Percentiles rank a stretch among this genome's conserved stretches.
Conservation (phyloP, 2,888 invertebrate genomes). For the Drosophila maculinotata region DNA sequence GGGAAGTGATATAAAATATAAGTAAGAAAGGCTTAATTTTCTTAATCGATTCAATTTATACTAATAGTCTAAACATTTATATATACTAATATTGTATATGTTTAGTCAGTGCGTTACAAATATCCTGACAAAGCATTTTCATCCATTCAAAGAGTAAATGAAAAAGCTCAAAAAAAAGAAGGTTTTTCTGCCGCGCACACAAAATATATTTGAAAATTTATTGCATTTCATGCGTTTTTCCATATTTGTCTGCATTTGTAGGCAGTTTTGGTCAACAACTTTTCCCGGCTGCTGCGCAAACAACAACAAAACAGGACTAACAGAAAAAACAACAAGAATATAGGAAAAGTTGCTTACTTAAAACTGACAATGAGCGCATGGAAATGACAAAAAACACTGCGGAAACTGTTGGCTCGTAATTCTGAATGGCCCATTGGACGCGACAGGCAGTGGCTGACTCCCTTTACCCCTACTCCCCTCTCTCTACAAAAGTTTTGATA, state of each 20-base stretch:
- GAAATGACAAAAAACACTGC: conserved; percentile 78
- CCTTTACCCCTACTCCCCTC: conserved; percentile 1
- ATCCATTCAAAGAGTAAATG: conserved; percentile 9
- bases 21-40: not conserved
- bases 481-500: conserved; percentile 56
- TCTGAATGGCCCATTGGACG: conserved; percentile 73
- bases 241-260: conserved; percentile 76
- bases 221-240: conserved; percentile 75
- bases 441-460: conserved; percentile 52
- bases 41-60: not conserved
- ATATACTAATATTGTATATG: not conserved
- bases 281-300: conserved; percentile 56
- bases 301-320: conserved; percentile 34
- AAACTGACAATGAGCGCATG: conserved; percentile 79
- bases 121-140: not conserved
- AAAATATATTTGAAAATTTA: conserved; percentile 78
- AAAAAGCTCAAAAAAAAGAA: conserved; percentile 15
- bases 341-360: conserved; percentile 74
- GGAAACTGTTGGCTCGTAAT: conserved; percentile 78
- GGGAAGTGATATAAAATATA: too few relatives aligned
- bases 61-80: not conserved
- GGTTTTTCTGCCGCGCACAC: conserved; percentile 44
- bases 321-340: conserved; percentile 25
- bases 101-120: not conserved
- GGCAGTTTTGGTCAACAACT: conserved; percentile 74